phyloP scores from a whole-genome alignment of 2,888 invertebrate genomes.

The Dusona sp. region DNA sequence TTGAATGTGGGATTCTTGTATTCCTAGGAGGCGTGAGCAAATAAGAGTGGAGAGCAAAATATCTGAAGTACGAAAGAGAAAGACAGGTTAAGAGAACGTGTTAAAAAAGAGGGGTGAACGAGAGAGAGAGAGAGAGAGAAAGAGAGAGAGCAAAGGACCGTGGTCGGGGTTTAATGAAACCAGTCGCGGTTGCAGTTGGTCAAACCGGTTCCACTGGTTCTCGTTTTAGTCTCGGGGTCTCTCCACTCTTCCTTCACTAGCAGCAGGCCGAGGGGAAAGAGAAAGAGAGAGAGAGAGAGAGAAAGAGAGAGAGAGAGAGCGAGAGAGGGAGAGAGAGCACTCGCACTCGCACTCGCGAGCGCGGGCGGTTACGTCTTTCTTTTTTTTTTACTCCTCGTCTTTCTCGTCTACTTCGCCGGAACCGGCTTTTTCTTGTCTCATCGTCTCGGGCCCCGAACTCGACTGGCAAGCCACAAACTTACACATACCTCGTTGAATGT shows the following conservation, averaged over 20 bases:
- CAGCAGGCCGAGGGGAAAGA: slow-evolving; percentile 25
- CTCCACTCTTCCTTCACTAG: slow-evolving; percentile 55
- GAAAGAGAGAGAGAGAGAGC: slow-evolving; percentile 13
- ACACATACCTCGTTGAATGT: background rate
- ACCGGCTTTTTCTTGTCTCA: slow-evolving; percentile 61
- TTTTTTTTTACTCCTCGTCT: slow-evolving; percentile 60
- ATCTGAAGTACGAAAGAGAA: slow-evolving; percentile 66
- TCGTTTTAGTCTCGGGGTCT: slow-evolving; percentile 68
- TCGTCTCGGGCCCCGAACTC: slow-evolving; percentile 52
- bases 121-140: slow-evolving; percentile 22
- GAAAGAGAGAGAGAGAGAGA: slow-evolving; percentile 5
- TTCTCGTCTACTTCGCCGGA: slow-evolving; percentile 64
- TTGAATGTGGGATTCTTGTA: slow-evolving; percentile 43
- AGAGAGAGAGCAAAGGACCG: slow-evolving; percentile 52
- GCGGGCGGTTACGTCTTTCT: slow-evolving; percentile 62
- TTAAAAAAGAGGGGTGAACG: slow-evolving; percentile 39
- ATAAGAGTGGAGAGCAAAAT: slow-evolving; percentile 37
- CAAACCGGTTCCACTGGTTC: slow-evolving; percentile 81
- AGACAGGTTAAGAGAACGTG: slow-evolving; percentile 39
- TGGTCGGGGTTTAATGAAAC: slow-evolving; percentile 82
- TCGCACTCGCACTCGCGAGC: slow-evolving; percentile 32
- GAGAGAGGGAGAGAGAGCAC: too few species aligned
- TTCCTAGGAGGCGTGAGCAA: slow-evolving; percentile 21
- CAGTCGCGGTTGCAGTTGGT: slow-evolving; percentile 76
- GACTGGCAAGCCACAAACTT: slow-evolving; percentile 43